A percentile compares a stretch with the other conserved stretches of the same genome.
Conservation (phyloP, 2,797 vertebrate species). For the Numenius phaeopus region DNA sequence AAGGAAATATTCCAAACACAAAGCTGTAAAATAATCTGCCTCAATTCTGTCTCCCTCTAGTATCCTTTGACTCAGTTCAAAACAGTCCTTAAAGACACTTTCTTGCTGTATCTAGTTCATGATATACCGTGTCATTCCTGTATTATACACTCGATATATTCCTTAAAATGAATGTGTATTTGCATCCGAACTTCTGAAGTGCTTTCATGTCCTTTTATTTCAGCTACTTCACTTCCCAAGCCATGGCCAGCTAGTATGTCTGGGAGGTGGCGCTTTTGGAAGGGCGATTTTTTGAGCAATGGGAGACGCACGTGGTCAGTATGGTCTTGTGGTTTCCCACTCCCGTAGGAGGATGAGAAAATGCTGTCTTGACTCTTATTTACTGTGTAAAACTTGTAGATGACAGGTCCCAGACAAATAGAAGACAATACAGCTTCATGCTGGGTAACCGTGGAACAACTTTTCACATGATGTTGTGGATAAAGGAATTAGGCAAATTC, state of each 20-base stretch:
- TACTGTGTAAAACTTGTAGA: not conserved
- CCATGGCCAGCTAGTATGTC: not conserved
- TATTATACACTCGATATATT: not conserved
- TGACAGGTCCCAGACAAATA: not conserved
- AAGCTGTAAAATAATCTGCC: not conserved
- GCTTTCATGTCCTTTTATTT: not conserved
- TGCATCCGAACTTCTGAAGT: not conserved
- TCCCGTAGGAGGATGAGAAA: not conserved
- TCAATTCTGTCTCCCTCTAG: not conserved
- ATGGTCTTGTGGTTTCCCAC: not conserved
- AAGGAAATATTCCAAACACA: not conserved
- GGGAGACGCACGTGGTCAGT: not conserved
- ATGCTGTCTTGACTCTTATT: not conserved
- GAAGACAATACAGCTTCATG: not conserved
- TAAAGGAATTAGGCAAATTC: not conserved
- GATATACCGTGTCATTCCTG: not conserved
- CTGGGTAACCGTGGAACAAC: not conserved
- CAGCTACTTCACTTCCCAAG: not conserved
- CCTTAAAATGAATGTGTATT: not conserved
- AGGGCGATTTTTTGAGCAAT: rapidly evolving
- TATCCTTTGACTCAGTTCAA: not conserved
- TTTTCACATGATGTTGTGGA: not conserved
- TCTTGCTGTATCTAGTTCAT: not conserved
- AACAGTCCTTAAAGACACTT: not conserved
- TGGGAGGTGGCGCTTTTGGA: not conserved